Evolutionary conservation across 2,797 vertebrate genomes (phyloP).

Genomic region (Meda fulgida): DNA sequence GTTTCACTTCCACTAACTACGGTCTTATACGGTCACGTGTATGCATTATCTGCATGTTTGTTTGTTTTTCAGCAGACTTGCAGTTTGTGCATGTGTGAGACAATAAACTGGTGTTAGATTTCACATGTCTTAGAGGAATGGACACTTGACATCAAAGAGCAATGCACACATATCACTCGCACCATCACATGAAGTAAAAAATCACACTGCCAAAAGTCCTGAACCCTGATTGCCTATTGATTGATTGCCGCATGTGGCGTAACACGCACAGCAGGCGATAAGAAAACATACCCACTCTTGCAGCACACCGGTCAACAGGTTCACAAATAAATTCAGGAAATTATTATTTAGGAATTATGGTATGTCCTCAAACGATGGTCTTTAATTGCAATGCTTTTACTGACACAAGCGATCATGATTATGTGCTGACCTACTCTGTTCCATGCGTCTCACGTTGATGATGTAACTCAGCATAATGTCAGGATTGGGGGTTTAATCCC

Average conservation of each 20-base stretch:
- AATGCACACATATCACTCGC: not conserved
- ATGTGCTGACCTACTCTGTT: constrained; percentile 28
- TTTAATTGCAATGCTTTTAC: not conserved
- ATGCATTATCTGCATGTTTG: not conserved
- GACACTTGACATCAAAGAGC: constrained; percentile 42
- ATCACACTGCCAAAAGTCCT: constrained; percentile 27
- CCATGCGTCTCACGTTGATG: constrained; percentile 34
- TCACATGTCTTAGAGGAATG: constrained; percentile 56
- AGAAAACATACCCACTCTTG: not conserved
- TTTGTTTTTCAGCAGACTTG: not conserved
- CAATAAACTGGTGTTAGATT: constrained; percentile 56
- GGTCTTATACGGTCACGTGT: not conserved
- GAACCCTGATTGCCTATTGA: constrained; percentile 32
- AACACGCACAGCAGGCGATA: constrained; percentile 9
- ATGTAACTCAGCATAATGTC: constrained; percentile 44
- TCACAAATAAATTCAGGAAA: not conserved
- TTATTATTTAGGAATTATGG: not conserved
- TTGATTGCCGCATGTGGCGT: constrained; percentile 16
- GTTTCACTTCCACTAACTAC: not conserved
- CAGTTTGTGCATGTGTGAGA: constrained; percentile 4
- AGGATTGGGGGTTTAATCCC: constrained; percentile 39
- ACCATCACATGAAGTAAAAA: constrained; percentile 38
- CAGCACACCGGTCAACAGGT: not conserved
- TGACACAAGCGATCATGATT: not conserved
- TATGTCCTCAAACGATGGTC: not conserved